Base-by-base conservation (phyloP, 2,797 vertebrate species). In the Notoglanidium macrostoma region DNA sequence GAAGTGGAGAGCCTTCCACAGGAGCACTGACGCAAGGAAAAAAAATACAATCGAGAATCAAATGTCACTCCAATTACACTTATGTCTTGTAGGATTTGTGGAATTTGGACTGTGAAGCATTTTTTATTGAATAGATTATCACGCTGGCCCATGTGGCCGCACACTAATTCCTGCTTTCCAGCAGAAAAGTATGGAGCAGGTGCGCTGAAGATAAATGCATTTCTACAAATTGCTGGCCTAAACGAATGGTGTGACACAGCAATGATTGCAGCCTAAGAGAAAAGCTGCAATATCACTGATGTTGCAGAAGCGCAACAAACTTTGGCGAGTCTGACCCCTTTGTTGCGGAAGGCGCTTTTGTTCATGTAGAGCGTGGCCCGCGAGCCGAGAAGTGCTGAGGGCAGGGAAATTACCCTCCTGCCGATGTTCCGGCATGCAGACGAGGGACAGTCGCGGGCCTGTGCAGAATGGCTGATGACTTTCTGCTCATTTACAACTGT, bases 401-500 rank as follows among this genome's bases (percentile, higher is more conserved):
- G 83, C 84, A 74, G 85, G 76, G 78, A 88, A 90, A 83, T 59
- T 19, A 40, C 35, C 46, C 63, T 73, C 70, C 17, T 40, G 84
- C 32, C 67, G 23, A 40, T 46, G 32, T 46, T 54, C 11, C 44
- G 3, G 46, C 21, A 2, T 46, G 35, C 12, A 63, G 86, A 84
- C 67, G n/a, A 85, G 80, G 85, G 80, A 79, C 54, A 73, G 40
- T 26, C 15, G 2, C 35, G 14, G 35, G 59, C 70, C 49, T 40
- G 78, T 21, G 51, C 29, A 17, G 80, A 88, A 74, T 73, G 51
- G 40, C 44, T 70, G 88, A 84, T 61, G 85, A 84, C 85, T 89
- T 86, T 88, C 90, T 46, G 92, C 91, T 94, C 91, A 90, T 93
- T 94, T 93, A 93, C 94, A 90, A 88, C 91, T 1, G 88, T 95